phyloP scores from a whole-genome alignment of 2,888 invertebrate genomes.

The Lordiphosa fenestrarum region DNA sequence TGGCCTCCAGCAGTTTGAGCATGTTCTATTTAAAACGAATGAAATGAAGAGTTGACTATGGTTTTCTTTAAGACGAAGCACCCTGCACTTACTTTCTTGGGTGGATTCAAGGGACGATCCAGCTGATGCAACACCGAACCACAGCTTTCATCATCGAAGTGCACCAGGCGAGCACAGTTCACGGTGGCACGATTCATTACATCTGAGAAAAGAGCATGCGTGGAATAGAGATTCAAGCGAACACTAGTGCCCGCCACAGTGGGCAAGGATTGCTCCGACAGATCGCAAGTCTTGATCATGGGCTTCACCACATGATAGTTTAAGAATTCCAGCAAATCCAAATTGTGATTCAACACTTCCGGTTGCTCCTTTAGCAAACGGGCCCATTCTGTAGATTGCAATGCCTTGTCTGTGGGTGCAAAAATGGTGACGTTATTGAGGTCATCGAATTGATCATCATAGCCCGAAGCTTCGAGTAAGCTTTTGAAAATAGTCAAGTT shows the following conservation, averaged over 20 bases:
- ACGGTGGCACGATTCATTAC: conserved; percentile 84
- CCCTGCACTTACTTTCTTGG: conserved; percentile 65
- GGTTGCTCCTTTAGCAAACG: conserved; percentile 77
- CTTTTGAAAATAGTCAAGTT: conserved; percentile 84
- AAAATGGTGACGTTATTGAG: conserved; percentile 84
- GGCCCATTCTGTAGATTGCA: conserved; percentile 81
- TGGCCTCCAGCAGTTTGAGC: conserved; percentile 72
- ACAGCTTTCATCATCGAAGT: conserved; percentile 84
- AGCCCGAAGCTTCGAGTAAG: conserved; percentile 82
- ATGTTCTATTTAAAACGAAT: conserved; percentile 61
- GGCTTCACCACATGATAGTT: conserved; percentile 84
- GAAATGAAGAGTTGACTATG: background rate
- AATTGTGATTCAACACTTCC: conserved; percentile 75
- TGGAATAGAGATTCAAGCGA: conserved; percentile 84
- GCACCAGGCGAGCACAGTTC: conserved; percentile 85
- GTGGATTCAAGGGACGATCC: conserved; percentile 82
- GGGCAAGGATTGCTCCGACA: conserved; percentile 82
- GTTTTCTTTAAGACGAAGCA: background rate
- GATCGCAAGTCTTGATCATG: conserved; percentile 82
- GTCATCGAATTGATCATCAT: conserved; percentile 82
- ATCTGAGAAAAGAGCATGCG: conserved; percentile 82
- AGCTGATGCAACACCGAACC: conserved; percentile 86
- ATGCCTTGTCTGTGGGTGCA: conserved; percentile 85
- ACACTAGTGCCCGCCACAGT: conserved; percentile 81
- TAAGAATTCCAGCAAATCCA: conserved; percentile 83